These are phyloP conservation scores for Aphodius sticticus DNA, from an alignment of 2,888 invertebrate species.

Conservation along the genomic window DNA sequence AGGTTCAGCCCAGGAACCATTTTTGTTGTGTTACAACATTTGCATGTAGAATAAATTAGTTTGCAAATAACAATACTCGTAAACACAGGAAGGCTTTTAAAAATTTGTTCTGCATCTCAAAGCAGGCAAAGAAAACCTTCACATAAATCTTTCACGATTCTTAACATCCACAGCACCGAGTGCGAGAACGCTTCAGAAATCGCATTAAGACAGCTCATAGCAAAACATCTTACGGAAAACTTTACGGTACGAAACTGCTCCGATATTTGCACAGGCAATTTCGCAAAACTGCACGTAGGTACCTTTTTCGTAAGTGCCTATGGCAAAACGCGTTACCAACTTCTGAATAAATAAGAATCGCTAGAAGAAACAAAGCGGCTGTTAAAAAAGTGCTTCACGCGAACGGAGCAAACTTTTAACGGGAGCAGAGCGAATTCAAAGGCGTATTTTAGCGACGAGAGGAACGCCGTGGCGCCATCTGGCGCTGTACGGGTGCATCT, in stretches of 20 bases:
- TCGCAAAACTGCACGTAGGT: constrained; percentile 4
- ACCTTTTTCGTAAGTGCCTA: not conserved
- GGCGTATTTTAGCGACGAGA: not conserved
- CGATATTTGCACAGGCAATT: not conserved
- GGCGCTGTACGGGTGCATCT: not conserved
- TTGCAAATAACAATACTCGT: not conserved
- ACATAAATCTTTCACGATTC: not conserved
- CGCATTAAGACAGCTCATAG: not conserved
- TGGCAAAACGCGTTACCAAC: not conserved
- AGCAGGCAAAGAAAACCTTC: not conserved
- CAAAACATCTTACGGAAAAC: not conserved
- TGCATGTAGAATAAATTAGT: too few relatives aligned
- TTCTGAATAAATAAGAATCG: constrained; percentile 4
- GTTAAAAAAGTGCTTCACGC: not conserved
- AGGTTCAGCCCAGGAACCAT: too few relatives aligned
- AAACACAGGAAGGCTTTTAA: not conserved
- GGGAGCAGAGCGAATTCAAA: not conserved
- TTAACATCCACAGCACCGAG: not conserved
- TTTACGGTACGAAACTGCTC: not conserved
- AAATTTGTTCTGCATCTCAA: not conserved
- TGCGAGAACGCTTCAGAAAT: not conserved
- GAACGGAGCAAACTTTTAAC: not conserved
- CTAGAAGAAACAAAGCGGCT: not conserved
- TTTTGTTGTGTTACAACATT: too few relatives aligned
- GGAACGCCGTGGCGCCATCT: not conserved